Evolutionary conservation across 2,113 vertebrate genomes (phyloP).

Genomic region (Corvus hawaiiensis): DNA sequence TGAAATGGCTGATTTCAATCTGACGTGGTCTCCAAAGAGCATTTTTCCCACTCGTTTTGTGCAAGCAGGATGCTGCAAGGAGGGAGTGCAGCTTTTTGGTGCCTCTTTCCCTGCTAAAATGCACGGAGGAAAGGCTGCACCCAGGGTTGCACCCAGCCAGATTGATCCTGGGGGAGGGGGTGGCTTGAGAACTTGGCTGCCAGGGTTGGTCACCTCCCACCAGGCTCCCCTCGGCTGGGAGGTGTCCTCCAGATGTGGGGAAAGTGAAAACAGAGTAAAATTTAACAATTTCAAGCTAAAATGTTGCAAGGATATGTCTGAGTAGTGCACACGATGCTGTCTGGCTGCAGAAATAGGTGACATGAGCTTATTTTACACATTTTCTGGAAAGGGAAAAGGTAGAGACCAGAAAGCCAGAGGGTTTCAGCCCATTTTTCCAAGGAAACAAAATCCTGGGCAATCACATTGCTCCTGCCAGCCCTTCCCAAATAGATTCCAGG

Average conservation of each 20-base stretch:
- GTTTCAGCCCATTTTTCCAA: neutral
- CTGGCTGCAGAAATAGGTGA: neutral
- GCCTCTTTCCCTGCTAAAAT: neutral
- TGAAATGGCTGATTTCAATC: neutral
- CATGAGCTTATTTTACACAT: neutral
- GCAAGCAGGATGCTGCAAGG: neutral
- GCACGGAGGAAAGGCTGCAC: neutral
- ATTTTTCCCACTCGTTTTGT: neutral
- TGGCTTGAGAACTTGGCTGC: neutral
- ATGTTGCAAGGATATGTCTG: neutral
- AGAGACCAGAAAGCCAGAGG: neutral
- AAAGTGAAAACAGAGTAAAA: neutral
- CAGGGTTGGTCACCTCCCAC: neutral
- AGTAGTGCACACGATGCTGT: rapidly evolving
- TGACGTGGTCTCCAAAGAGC: neutral
- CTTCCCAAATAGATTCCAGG: neutral
- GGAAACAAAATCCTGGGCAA: neutral
- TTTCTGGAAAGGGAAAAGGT: neutral
- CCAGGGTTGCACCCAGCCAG: neutral
- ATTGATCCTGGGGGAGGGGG: neutral
- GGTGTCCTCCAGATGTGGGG: neutral
- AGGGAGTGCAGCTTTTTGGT: neutral
- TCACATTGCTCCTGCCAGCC: neutral
- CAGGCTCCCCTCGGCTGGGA: neutral
- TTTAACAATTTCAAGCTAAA: neutral